Conservation (phyloP, 2,888 invertebrate species). For the Spodoptera picta region DNA sequence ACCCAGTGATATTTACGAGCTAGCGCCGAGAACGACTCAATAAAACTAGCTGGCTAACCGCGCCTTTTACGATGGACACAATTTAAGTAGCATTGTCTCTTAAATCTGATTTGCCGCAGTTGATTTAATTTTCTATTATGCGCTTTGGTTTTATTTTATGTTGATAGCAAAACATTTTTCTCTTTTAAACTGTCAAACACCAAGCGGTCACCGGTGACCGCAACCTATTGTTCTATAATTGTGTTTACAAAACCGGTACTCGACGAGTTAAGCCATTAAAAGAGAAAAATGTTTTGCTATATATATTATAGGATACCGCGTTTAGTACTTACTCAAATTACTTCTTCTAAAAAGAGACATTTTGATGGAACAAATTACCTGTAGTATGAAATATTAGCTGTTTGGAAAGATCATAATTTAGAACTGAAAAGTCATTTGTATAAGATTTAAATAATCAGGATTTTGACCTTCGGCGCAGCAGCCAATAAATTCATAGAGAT, state of each 20-base stretch:
- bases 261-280: no score
- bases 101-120: constrained; percentile 64
- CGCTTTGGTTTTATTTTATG: constrained; percentile 19
- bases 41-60: constrained; percentile 84
- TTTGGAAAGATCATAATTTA: no score
- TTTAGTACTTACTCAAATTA: not conserved
- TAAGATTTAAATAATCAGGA: not conserved
- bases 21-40: constrained; percentile 81
- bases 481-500: constrained; percentile 7
- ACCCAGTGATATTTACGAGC: constrained; percentile 84
- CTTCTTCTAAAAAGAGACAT: not conserved
- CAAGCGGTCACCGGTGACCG: no score
- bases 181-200: no score
- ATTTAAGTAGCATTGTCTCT: constrained; percentile 76
- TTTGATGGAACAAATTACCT: not conserved
- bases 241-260: no score
- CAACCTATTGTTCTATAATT: no score
- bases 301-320: not conserved
- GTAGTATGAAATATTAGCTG: constrained; percentile 1
- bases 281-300: no score
- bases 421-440: no score
- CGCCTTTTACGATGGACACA: constrained; percentile 77
- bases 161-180: not conserved
- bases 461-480: not conserved
- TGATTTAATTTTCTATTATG: constrained; percentile 39